phyloP scores from a whole-genome alignment of 2,888 invertebrate genomes.

The Tenthredo distinguenda region DNA sequence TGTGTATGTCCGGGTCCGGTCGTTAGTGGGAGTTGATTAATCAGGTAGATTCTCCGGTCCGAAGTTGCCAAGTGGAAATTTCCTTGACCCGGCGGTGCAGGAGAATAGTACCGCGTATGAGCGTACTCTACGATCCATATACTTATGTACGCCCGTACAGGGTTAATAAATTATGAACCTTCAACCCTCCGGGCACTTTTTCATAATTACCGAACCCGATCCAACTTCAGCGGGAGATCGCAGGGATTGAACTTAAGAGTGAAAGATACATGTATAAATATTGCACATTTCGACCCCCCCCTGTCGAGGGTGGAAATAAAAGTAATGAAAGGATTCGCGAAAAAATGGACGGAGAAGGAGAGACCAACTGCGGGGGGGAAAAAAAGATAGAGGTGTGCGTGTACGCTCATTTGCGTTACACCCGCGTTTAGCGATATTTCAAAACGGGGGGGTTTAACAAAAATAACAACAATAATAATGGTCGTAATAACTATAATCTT shows the following conservation, averaged over 20 bases:
- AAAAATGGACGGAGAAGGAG: not conserved
- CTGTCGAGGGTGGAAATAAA: too few species aligned
- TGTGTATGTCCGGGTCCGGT: not conserved
- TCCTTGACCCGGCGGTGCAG: slow-evolving; percentile 7
- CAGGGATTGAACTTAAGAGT: too few species aligned
- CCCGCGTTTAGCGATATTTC: not conserved
- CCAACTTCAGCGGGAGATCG: too few species aligned
- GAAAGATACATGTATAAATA: too few species aligned
- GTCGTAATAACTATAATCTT: slow-evolving; percentile 10
- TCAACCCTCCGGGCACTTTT: too few species aligned
- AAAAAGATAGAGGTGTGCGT: too few species aligned
- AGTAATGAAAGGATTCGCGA: not conserved
- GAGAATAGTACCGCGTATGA: not conserved
- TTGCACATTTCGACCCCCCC: too few species aligned
- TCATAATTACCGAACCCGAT: too few species aligned
- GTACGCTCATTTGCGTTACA: not conserved
- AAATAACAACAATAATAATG: slow-evolving; percentile 17
- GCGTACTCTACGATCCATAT: not conserved
- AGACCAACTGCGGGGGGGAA: not conserved
- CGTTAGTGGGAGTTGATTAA: slow-evolving; percentile 41
- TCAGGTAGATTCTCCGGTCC: slow-evolving; percentile 25
- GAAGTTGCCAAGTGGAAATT: slow-evolving; percentile 36
- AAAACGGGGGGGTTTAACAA: not conserved
- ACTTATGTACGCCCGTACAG: not conserved
- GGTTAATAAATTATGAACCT: not conserved